Evolutionary conservation across 2,113 vertebrate species (phyloP).

Genomic region (Myxocyprinus asiaticus): DNA sequence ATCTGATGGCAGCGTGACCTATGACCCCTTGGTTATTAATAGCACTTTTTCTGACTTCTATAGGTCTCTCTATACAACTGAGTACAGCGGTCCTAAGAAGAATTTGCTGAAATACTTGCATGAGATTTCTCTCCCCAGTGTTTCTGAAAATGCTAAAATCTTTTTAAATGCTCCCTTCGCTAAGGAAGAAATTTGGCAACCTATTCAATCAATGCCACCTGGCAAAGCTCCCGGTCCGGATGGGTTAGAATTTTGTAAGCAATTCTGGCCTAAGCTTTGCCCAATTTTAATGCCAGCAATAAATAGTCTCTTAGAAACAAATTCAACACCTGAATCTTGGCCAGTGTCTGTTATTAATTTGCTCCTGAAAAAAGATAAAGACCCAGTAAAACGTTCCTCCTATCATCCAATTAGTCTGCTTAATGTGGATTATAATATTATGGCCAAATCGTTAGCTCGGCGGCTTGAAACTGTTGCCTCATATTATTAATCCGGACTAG

Average conservation of each 20-base stretch:
- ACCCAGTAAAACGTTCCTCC: background rate
- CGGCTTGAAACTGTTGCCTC: background rate
- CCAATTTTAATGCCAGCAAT: background rate
- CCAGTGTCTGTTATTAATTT: background rate
- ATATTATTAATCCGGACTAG: background rate
- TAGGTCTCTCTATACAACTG: no score
- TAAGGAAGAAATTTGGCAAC: background rate
- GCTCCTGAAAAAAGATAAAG: background rate
- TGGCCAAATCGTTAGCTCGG: background rate
- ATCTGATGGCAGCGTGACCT: no score
- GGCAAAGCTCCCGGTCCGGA: background rate
- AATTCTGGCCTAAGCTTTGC: background rate
- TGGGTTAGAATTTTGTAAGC: background rate
- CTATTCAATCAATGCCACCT: background rate
- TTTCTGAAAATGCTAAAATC: background rate
- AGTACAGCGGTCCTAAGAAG: no score
- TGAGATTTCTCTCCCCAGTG: background rate
- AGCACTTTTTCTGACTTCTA: no score
- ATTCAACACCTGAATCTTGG: background rate
- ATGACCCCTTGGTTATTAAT: no score
- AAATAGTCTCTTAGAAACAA: background rate
- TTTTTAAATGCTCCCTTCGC: background rate
- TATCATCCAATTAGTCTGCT: background rate
- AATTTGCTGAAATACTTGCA: no score
- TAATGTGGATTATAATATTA: constrained; percentile 1